Conservation (phyloP, 2,113 vertebrate genomes). For the Acanthochromis polyacanthus region DNA sequence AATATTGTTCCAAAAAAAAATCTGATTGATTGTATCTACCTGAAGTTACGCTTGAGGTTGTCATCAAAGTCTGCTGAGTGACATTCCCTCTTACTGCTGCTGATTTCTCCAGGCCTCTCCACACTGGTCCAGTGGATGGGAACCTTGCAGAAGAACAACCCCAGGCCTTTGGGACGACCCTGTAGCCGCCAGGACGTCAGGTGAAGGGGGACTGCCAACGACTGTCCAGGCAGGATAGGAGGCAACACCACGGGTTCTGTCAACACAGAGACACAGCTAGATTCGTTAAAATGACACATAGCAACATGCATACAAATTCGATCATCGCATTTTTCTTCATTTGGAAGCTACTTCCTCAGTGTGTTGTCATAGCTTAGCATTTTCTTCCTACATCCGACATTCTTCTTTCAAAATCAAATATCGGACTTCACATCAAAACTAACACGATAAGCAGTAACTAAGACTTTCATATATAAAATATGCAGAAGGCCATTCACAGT, state of each 20-base stretch:
- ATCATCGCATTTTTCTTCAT: too few species aligned
- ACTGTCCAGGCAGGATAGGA: slow-evolving; percentile 92
- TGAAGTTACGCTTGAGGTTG: slow-evolving; percentile 89
- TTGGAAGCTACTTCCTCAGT: too few species aligned
- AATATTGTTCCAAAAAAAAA: too few species aligned
- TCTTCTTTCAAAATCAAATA: too few species aligned
- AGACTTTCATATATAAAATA: too few species aligned
- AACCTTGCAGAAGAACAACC: slow-evolving; percentile 95
- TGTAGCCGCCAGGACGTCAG: slow-evolving; percentile 97
- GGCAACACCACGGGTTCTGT: slow-evolving; percentile 96
- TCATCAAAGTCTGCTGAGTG: slow-evolving; percentile 93
- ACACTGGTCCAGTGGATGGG: slow-evolving; percentile 98
- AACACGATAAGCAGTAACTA: too few species aligned
- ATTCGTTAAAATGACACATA: background rate
- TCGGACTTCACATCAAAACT: too few species aligned
- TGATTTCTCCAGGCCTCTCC: slow-evolving; percentile 89
- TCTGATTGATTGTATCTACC: slow-evolving; percentile 77
- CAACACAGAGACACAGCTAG: background rate
- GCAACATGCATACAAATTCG: too few species aligned
- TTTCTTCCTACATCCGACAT: too few species aligned
- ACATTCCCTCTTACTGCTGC: slow-evolving; percentile 95
- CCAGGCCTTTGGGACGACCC: slow-evolving; percentile 93
- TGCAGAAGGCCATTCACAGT: too few species aligned
- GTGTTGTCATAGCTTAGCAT: too few species aligned
- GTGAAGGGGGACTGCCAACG: slow-evolving; percentile 93